phyloP scores from a whole-genome alignment of 2,113 vertebrate species.

The Helogale parvula region DNA sequence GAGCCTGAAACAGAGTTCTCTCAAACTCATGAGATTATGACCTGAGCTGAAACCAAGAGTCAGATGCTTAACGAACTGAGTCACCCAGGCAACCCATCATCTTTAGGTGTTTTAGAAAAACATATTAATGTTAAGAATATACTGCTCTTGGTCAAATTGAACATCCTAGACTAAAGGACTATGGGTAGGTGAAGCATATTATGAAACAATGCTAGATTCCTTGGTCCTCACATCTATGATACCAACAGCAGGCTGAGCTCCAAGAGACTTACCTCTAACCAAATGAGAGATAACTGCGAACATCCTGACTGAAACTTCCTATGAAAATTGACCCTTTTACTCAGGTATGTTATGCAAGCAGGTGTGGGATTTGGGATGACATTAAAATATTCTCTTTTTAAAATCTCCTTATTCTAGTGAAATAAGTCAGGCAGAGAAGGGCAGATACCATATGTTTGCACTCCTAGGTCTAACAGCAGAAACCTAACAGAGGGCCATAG shows the following conservation, averaged over 20 bases:
- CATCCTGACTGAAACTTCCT: background rate
- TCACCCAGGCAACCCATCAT: background rate
- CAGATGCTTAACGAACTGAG: no score
- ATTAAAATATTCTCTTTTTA: background rate
- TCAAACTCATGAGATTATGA: no score
- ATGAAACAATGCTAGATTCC: fast-evolving
- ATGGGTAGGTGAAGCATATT: background rate
- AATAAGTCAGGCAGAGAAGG: no score
- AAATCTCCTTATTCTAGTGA: background rate
- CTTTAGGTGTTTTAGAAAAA: background rate
- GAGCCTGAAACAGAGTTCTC: no score
- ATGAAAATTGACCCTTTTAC: background rate
- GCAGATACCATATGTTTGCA: no score
- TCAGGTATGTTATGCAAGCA: background rate
- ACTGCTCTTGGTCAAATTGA: background rate
- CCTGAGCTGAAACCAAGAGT: no score
- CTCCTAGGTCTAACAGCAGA: no score
- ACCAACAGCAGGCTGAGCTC: fast-evolving
- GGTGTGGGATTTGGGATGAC: background rate
- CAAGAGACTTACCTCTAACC: background rate
- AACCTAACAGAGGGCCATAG: no score
- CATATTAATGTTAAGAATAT: background rate
- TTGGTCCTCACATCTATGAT: background rate
- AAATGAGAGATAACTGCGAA: background rate
- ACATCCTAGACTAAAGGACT: background rate